phyloP scores from a whole-genome alignment of 2,113 vertebrate species.

The Syngnathus scovelli region DNA sequence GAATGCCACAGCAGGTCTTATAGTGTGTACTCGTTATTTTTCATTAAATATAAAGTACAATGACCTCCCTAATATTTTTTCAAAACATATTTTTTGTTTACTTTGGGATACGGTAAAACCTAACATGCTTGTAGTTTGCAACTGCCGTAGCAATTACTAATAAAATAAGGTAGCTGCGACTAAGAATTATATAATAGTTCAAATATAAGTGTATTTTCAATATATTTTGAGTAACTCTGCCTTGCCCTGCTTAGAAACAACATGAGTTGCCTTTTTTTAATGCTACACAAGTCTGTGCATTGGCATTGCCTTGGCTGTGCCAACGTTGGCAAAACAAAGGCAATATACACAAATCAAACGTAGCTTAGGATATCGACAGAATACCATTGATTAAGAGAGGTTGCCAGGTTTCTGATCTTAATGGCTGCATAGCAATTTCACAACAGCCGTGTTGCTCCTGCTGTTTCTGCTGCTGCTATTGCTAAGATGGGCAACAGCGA shows the following conservation, averaged over 20 bases:
- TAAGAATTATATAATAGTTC: neutral
- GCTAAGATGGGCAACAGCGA: constrained; percentile 43
- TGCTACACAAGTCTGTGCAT: neutral
- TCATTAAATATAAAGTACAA: neutral
- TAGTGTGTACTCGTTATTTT: constrained; percentile 26
- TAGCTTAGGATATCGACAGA: neutral
- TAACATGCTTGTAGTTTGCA: neutral
- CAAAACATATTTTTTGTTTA: neutral
- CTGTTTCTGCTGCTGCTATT: constrained; percentile 12
- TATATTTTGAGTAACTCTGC: neutral
- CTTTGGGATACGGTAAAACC: neutral
- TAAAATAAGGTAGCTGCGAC: neutral
- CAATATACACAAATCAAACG: neutral
- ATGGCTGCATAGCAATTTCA: constrained; percentile 9
- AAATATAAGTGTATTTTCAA: constrained; percentile 4
- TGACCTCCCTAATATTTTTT: neutral
- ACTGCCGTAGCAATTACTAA: too few relatives aligned
- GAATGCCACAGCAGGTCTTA: constrained; percentile 55
- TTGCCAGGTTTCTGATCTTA: neutral
- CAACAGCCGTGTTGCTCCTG: constrained; percentile 23
- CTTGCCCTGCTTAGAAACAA: neutral
- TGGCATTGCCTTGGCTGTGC: neutral
- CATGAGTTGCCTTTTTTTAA: neutral
- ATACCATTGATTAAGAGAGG: neutral
- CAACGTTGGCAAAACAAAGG: neutral